A percentile compares a stretch with the other conserved stretches of the same genome.
Conservation (phyloP, 2,888 invertebrate species). For the Hirtodrosophila histrioides region DNA sequence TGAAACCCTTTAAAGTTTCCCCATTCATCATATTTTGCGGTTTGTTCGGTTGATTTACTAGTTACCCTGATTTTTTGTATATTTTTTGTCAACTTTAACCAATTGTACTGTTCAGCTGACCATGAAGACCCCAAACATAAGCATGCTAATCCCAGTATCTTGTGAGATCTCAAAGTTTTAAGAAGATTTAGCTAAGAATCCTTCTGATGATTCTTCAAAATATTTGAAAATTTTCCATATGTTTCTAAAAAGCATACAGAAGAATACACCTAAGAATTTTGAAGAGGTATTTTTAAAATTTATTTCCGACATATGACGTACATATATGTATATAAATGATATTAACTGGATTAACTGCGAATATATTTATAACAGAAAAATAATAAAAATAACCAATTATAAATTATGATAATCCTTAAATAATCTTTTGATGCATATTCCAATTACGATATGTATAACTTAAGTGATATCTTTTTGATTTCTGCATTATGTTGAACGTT, state of each 20-base stretch:
- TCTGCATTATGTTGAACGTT: conserved; percentile 8
- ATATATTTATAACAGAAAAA: no score
- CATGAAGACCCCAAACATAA: no score
- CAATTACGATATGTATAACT: conserved; percentile 20
- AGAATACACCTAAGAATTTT: background rate
- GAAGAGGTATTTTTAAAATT: conserved; percentile 3
- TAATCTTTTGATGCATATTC: conserved; percentile 29
- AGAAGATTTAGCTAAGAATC: no score
- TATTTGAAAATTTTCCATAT: conserved; percentile 2
- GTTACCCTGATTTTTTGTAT: no score
- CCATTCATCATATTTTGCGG: no score
- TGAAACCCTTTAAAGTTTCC: no score
- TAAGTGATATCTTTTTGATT: conserved; percentile 4
- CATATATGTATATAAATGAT: background rate
- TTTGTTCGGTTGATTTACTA: no score
- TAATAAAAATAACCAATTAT: conserved; percentile 6
- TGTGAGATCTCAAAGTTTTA: no score
- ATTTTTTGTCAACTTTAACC: no score
- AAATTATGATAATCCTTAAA: conserved; percentile 19
- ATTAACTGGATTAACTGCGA: conserved; percentile 16
- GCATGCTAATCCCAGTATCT: no score
- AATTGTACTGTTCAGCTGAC: no score
- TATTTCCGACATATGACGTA: conserved; percentile 3
- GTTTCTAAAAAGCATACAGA: no score
- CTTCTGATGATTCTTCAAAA: background rate